These are phyloP conservation scores for Triops longicaudatus DNA, from an alignment of 1,140 invertebrate species.

Conservation along the genomic window DNA sequence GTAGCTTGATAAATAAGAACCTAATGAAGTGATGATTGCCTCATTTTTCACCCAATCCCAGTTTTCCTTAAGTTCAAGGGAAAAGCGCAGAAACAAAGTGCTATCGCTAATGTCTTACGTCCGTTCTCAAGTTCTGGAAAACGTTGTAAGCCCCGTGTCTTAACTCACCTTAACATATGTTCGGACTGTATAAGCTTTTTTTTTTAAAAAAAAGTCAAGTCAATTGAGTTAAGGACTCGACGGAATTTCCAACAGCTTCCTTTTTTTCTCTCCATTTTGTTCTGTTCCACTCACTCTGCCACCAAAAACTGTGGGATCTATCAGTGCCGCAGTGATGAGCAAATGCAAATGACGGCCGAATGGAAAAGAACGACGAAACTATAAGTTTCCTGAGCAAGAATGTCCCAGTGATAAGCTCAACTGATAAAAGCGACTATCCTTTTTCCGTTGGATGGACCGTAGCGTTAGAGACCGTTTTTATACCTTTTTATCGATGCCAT, in stretches of 20 bases:
- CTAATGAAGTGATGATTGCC: slow-evolving; percentile 6
- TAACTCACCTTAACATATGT: slow-evolving; percentile 1
- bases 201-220: background rate
- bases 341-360: background rate
- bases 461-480: background rate
- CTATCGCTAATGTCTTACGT: background rate
- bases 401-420: background rate
- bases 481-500: slow-evolving; percentile 13
- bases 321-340: background rate
- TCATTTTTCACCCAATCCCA: background rate
- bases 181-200: background rate
- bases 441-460: no score
- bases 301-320: background rate
- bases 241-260: background rate
- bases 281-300: background rate
- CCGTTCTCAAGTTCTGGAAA: background rate
- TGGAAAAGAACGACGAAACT: background rate
- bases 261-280: background rate
- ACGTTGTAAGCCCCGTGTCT: background rate
- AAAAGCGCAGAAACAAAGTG: background rate
- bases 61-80: background rate
- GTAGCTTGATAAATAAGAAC: background rate
- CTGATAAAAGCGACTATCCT: background rate
- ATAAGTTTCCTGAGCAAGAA: background rate
- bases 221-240: background rate